These are phyloP conservation scores for Rhagologus leucostigma DNA, from an alignment of 2,113 vertebrate species.

Conservation along the genomic window DNA sequence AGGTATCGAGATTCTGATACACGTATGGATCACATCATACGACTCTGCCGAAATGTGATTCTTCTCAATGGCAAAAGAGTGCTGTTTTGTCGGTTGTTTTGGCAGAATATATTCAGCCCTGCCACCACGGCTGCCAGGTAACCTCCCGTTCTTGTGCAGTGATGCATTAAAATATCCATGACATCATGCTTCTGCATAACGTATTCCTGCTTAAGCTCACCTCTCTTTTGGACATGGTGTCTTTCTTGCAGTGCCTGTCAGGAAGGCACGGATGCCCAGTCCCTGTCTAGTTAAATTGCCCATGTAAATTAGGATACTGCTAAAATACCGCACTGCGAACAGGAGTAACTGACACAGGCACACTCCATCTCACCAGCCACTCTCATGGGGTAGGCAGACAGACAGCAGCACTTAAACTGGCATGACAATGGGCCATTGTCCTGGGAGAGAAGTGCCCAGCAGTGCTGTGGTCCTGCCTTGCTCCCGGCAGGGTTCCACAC, in stretches of 20 bases:
- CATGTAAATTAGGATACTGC: neutral
- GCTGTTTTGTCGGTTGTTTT: neutral
- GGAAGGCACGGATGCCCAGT: neutral
- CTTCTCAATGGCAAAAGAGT: neutral
- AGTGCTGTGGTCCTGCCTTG: neutral
- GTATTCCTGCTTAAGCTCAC: neutral
- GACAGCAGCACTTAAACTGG: neutral
- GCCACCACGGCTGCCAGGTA: neutral
- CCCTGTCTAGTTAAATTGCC: neutral
- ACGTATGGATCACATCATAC: neutral
- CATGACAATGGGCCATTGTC: neutral
- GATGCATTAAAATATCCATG: neutral
- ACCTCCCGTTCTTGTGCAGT: neutral
- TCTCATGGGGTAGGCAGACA: neutral
- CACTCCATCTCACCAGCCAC: neutral
- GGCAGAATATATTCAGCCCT: neutral
- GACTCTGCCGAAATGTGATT: accelerated
- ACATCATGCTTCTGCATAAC: neutral
- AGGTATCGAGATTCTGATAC: neutral
- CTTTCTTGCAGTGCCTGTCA: neutral
- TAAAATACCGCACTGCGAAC: neutral
- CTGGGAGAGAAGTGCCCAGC: neutral
- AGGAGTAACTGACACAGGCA: neutral
- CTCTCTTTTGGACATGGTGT: neutral
- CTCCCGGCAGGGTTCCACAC: accelerated